A percentile compares a stretch with the other conserved stretches of the same genome.
Evolutionary conservation across 2,888 invertebrate genomes (phyloP).

Genomic region (Choreutis nemorana): DNA sequence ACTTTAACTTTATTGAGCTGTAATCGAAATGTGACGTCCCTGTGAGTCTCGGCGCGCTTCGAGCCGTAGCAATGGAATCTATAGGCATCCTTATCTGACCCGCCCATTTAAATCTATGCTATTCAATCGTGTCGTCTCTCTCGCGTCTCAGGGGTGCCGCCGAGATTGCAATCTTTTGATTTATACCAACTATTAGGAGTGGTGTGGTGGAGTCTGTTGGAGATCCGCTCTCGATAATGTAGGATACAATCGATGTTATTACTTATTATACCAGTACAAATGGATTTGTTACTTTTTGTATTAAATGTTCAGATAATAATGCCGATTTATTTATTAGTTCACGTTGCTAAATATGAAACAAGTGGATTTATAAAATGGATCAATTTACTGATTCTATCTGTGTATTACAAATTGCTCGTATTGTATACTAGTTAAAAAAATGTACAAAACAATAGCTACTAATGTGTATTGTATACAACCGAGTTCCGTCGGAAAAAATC

Average conservation of each 20-base stretch:
- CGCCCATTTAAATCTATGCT: slow-evolving; percentile 65
- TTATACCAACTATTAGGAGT: slow-evolving; percentile 67
- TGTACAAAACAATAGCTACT: too few relatives aligned
- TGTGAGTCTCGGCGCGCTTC: slow-evolving; percentile 34
- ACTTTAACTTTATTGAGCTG: slow-evolving; percentile 67
- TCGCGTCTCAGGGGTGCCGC: slow-evolving; percentile 63
- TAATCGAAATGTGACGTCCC: slow-evolving; percentile 67
- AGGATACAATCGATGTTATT: slow-evolving; percentile 51
- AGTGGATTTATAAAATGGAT: too few relatives aligned
- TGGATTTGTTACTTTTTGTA: slow-evolving; percentile 23
- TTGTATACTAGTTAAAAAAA: too few relatives aligned
- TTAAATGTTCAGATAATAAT: not conserved
- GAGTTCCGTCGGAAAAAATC: too few relatives aligned
- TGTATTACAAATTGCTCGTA: too few relatives aligned
- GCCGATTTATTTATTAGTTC: too few relatives aligned
- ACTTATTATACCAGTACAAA: slow-evolving; percentile 58
- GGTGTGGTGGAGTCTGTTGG: slow-evolving; percentile 55
- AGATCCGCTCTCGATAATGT: slow-evolving; percentile 50
- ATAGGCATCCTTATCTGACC: slow-evolving; percentile 63
- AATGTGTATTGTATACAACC: too few relatives aligned
- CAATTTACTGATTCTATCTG: too few relatives aligned
- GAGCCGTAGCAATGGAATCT: slow-evolving; percentile 46
- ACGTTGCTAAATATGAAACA: too few relatives aligned
- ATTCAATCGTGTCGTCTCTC: slow-evolving; percentile 65
- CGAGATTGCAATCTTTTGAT: slow-evolving; percentile 67